Evolutionary conservation across 2,113 vertebrate species (phyloP), one percentile per base, ranked within the genome.

Genomic region (Oryzias melastigma): DNA sequence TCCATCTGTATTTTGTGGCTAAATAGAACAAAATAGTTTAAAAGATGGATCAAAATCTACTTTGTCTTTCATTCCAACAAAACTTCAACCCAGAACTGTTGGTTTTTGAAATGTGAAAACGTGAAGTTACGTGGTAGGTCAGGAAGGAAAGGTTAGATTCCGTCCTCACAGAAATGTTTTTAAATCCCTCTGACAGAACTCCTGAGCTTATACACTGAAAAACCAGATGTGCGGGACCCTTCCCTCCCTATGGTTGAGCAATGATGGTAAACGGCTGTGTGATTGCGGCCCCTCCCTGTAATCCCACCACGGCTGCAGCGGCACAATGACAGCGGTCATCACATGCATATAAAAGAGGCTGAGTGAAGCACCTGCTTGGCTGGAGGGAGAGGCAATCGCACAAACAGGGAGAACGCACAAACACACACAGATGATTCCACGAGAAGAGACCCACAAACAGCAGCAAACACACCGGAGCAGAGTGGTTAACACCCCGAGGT

Each of bases 291-390:
- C 80, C 73, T 78, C 73, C 82, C 80, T 68, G 70, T 83, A 84
- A 80, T 83, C 78, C 76, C 53, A 66, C 78, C 58, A 76, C 19
- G 70, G 66, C 52, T 22, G 59, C 44, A 4, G 74, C 52, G 52
- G 73, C 82, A 85, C 83, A 88, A 87, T 78, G 75, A 85, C 78
- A 71, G 60, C 40, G 76, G 65, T 58, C 75, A 25, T 81, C 77
- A 51, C 65, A 78, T 80, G 82, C 79, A 86, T 85, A 83, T 80
- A 77, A 90, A 90, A 68, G 71, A 86, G 78, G 58, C 69, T 50
- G 60, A 77, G 70, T 54, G 57, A 82, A 78, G 85, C 87, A 90
- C 87, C 88, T 89, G 90, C 85, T 85, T 76, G 77, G 85, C 71
- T 55, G 78, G 19, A 52, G 52, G 77, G 64, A 78, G 89, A 78